A percentile compares a stretch with the other conserved stretches of the same genome.
Evolutionary conservation across 2,797 vertebrate species (phyloP).

Genomic region (Lophotriccus pileatus): DNA sequence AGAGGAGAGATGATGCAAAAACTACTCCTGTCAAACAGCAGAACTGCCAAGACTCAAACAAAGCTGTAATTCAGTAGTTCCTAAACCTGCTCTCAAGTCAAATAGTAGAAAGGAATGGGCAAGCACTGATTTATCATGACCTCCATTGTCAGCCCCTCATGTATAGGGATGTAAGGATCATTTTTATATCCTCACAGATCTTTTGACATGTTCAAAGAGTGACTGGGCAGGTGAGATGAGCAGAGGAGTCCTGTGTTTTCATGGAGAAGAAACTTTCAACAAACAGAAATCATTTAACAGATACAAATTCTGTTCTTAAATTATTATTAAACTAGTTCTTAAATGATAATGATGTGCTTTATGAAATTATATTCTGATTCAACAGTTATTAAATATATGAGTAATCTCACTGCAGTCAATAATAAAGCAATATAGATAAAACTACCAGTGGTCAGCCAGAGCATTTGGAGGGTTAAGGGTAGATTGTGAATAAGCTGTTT

Average conservation of each 20-base stretch:
- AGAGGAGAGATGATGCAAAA: not conserved
- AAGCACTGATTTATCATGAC: not conserved
- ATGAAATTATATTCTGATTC: slow-evolving; percentile 24
- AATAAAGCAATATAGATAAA: not conserved
- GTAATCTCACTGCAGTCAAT: not conserved
- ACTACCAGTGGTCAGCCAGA: not conserved
- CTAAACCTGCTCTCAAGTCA: not conserved
- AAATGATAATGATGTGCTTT: not conserved
- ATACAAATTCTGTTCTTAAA: not conserved
- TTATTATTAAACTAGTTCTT: not conserved
- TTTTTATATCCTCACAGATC: not conserved
- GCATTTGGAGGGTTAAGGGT: not conserved
- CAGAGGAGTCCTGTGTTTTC: not conserved
- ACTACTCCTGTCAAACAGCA: rapidly evolving
- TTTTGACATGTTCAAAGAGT: not conserved
- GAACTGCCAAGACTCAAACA: not conserved
- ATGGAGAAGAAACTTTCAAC: not conserved
- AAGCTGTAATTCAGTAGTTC: not conserved
- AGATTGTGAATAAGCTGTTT: not conserved
- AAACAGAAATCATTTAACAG: not conserved
- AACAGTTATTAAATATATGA: slow-evolving; percentile 10
- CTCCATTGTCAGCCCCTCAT: not conserved
- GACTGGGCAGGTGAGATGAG: not conserved
- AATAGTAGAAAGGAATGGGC: not conserved
- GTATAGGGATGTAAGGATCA: not conserved